phyloP scores from a whole-genome alignment of 2,797 vertebrate species.

The Pogonophryne albipinna region DNA sequence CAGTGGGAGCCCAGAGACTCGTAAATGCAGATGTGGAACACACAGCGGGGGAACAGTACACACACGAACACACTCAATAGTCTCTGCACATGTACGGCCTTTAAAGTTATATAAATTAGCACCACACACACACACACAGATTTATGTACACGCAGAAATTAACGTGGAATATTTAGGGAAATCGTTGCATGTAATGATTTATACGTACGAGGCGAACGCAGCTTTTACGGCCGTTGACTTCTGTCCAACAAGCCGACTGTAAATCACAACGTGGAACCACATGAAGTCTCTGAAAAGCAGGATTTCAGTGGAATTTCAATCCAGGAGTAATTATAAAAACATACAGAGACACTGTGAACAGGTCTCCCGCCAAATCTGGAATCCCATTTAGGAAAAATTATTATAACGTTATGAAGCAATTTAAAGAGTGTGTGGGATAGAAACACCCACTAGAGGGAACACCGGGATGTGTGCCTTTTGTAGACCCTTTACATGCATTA shows the following conservation, averaged over 20 bases:
- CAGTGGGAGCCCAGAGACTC: slow-evolving; percentile 63
- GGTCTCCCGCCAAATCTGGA: not conserved
- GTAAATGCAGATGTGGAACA: slow-evolving; percentile 69
- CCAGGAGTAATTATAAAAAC: slow-evolving; percentile 1
- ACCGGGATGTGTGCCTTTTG: too few relatives aligned
- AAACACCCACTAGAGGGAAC: too few relatives aligned
- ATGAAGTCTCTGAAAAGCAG: not conserved
- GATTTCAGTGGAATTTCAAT: not conserved
- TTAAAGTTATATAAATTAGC: not conserved
- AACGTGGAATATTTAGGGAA: not conserved
- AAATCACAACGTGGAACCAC: slow-evolving; percentile 25
- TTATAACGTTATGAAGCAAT: too few relatives aligned
- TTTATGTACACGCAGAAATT: not conserved
- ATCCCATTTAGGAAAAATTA: too few relatives aligned
- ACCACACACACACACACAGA: not conserved
- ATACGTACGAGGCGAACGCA: not conserved
- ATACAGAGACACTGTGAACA: not conserved
- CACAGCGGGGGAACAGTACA: slow-evolving; percentile 54
- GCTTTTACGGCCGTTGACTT: not conserved
- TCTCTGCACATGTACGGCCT: not conserved
- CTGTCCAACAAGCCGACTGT: not conserved
- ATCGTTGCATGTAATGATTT: not conserved
- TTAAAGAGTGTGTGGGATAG: too few relatives aligned
- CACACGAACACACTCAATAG: slow-evolving; percentile 5
- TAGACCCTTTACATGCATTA: too few relatives aligned